Base-by-base conservation (phyloP, 2,888 invertebrate genomes). In the Dynastes maya region DNA sequence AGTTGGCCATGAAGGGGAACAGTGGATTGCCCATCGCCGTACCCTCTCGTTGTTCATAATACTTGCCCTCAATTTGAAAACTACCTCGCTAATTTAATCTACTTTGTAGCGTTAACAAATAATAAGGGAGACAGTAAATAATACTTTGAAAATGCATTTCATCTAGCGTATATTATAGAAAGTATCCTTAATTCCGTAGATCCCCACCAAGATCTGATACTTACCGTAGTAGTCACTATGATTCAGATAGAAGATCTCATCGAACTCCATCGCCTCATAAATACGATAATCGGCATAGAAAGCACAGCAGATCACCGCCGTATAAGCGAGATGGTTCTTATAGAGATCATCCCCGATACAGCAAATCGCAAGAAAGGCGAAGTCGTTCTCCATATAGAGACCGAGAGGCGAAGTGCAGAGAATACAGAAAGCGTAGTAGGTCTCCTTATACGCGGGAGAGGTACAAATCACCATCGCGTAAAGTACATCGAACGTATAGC, bases 341-440 rank as follows among this genome's bases (percentile, higher is more conserved):
- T 40, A 72, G 72, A 61, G 58, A 58, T 72, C 45, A 29, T n/a
- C 29, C 75, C 13, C 58, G 64, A 40, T 32, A 22, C 22, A 37
- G 49, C 22, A 76, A 68, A 27, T 68, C 68, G 4, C 68, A 68
- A 13, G 68, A 68, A 29, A 68, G 68, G 22, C 16, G 76, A 16
- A 67, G 76, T 40, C 53, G 76, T 16, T 76, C 76, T 4, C 76
- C 76, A n/a, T 61, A 61, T 45, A 58, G 61, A 22, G 71, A 78
- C 16, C 49, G 58, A 2, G 70, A 71, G 6, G 40, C 61, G 1
- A 70, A 32, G 13, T 63, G 49, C 32, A 68, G 51, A 63, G 77
- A 77, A 3, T 71, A 77, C 22, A 55, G 77, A 37, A 78, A 78
- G 45, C 77, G 64, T n/a, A 78, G 77, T 65, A 63, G 77, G 5